These are phyloP conservation scores for Carcina quercana DNA, from an alignment of 2,888 invertebrate genomes.

Conservation along the genomic window DNA sequence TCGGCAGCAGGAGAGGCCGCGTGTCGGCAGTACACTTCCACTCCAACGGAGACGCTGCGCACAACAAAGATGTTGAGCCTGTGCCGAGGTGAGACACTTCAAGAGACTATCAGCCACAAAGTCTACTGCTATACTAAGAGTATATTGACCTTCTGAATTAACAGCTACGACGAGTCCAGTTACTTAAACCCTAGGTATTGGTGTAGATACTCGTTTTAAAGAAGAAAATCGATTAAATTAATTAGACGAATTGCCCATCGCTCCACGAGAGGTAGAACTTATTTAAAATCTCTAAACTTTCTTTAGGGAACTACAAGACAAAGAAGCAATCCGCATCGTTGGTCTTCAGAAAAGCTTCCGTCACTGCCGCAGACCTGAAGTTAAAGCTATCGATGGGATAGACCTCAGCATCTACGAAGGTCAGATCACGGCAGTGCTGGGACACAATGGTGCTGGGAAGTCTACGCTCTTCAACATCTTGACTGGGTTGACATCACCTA, in stretches of 20 bases:
- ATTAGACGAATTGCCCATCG: no score
- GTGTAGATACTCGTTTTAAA: no score
- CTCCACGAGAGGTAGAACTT: no score
- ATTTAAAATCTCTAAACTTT: no score
- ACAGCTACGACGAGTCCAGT: neutral
- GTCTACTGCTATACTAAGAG: neutral
- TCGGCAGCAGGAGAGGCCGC: constrained; percentile 56
- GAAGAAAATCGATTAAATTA: no score
- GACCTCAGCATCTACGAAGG: constrained; percentile 88
- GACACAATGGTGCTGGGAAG: constrained; percentile 92
- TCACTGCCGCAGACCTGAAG: constrained; percentile 78
- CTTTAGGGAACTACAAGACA: constrained; percentile 78
- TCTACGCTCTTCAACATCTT: constrained; percentile 90
- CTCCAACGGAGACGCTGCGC: constrained; percentile 64
- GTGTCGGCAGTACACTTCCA: constrained; percentile 61
- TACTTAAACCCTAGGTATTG: neutral
- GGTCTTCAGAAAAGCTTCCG: constrained; percentile 83
- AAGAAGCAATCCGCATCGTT: constrained; percentile 83
- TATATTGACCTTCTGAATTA: neutral
- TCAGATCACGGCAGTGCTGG: constrained; percentile 89
- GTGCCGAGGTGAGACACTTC: constrained; percentile 70
- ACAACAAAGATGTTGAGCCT: constrained; percentile 80
- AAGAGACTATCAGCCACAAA: neutral
- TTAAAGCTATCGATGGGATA: constrained; percentile 84
- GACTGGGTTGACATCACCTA: constrained; percentile 85